phyloP scores from a whole-genome alignment of 2,797 vertebrate genomes.

The Ibycter americanus region DNA sequence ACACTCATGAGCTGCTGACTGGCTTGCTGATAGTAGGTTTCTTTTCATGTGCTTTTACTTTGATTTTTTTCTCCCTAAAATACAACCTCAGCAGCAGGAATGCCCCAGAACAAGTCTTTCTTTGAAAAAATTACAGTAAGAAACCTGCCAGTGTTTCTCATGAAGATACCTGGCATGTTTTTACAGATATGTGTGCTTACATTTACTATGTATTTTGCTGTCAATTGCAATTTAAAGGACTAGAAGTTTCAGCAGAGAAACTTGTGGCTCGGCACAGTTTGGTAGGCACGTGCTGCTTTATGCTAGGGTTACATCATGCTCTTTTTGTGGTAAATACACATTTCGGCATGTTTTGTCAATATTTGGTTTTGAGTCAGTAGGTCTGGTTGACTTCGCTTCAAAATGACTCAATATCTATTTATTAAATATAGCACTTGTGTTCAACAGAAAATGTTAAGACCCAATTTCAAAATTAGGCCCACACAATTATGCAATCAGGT shows the following conservation, averaged over 20 bases:
- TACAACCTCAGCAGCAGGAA: neutral
- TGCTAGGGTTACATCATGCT: fast-evolving
- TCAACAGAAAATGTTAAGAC: neutral
- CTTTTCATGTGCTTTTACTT: neutral
- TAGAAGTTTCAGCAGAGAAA: neutral
- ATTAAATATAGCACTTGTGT: neutral
- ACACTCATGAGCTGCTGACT: neutral
- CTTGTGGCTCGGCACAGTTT: neutral
- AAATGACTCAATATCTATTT: neutral
- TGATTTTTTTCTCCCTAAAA: neutral
- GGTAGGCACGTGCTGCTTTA: neutral
- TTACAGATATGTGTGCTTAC: fast-evolving
- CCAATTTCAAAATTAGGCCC: slow-evolving; percentile 32
- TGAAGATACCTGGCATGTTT: neutral
- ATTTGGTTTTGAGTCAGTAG: neutral
- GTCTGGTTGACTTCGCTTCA: neutral
- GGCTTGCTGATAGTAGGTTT: neutral
- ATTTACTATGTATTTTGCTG: neutral
- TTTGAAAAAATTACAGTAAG: neutral
- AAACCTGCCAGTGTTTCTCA: neutral
- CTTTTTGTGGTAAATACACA: neutral
- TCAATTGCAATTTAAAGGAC: neutral
- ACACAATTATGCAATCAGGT: slow-evolving; percentile 12
- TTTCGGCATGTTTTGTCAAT: neutral
- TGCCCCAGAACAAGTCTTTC: neutral